phyloP scores from a whole-genome alignment of 2,113 vertebrate species.

The Numenius arquata region DNA sequence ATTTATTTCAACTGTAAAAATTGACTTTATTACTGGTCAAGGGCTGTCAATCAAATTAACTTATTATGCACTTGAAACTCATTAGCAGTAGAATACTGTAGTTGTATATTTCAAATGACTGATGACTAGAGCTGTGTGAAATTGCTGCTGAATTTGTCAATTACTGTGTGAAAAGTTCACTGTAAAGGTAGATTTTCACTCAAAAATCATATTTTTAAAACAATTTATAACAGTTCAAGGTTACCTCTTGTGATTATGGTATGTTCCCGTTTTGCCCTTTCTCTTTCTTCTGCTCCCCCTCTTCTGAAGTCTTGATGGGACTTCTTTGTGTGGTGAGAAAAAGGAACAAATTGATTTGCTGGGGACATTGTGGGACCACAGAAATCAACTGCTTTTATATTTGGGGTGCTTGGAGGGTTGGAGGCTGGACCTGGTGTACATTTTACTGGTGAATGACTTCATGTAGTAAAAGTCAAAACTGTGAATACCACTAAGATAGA shows the following conservation, averaged over 20 bases:
- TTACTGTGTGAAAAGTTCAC: conserved; percentile 1
- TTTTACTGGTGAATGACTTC: background rate
- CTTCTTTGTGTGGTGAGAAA: background rate
- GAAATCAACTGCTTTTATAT: background rate
- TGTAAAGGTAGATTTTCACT: background rate
- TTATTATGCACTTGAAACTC: conserved; percentile 39
- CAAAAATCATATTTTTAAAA: conserved; percentile 7
- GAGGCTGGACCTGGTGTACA: background rate
- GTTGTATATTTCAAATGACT: conserved; percentile 23
- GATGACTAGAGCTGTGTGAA: conserved; percentile 23
- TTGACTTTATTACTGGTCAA: background rate
- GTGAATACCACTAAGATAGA: background rate
- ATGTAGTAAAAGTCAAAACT: background rate
- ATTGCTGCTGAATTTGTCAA: conserved; percentile 37
- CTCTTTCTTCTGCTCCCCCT: background rate
- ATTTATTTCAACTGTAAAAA: conserved; percentile 23
- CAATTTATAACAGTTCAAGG: background rate
- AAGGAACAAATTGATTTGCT: background rate
- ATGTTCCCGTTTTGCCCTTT: background rate
- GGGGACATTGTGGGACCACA: background rate
- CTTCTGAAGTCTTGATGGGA: background rate
- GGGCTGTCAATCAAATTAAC: conserved; percentile 24
- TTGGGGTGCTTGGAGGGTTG: background rate
- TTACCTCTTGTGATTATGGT: background rate
- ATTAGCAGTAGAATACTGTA: conserved; percentile 10